Percentiles rank a stretch among this genome's conserved stretches.
These are phyloP conservation scores for Adrianichthys oophorus DNA, from an alignment of 2,797 vertebrate genomes.

Conservation along the genomic window DNA sequence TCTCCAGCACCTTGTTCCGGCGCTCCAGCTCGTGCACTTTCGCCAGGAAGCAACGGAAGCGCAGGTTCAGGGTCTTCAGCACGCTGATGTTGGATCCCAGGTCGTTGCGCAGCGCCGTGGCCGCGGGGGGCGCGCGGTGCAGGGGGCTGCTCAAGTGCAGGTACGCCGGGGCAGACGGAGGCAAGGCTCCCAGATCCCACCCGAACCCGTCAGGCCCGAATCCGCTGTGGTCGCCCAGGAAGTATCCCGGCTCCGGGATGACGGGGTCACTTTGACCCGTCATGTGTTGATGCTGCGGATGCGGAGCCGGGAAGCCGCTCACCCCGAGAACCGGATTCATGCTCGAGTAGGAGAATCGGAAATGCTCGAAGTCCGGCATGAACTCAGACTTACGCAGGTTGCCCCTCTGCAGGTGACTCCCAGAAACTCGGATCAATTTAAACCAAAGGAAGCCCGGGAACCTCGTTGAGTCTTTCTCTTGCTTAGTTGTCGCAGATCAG, in stretches of 20 bases:
- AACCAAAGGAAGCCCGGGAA: constrained; percentile 6
- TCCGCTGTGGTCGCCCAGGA: constrained; percentile 60
- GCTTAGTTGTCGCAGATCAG: neutral
- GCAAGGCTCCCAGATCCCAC: constrained; percentile 65
- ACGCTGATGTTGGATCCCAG: constrained; percentile 92
- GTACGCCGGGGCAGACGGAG: constrained; percentile 61
- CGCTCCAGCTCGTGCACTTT: constrained; percentile 92
- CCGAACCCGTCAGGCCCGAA: constrained; percentile 59
- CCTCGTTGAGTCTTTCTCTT: neutral
- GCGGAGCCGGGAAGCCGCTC: constrained; percentile 77
- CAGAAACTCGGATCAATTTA: neutral
- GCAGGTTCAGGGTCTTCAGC: constrained; percentile 89
- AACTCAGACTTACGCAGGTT: constrained; percentile 56
- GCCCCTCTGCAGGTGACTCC: constrained; percentile 26
- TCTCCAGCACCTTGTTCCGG: constrained; percentile 89
- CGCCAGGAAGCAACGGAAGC: constrained; percentile 91
- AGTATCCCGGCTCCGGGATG: constrained; percentile 60
- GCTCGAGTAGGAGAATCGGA: constrained; percentile 75
- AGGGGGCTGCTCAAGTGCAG: constrained; percentile 56
- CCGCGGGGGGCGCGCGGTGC: constrained; percentile 69
- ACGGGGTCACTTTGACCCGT: constrained; percentile 54
- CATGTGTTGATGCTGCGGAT: constrained; percentile 60
- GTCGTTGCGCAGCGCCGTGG: constrained; percentile 88
- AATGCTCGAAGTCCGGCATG: constrained; percentile 82
- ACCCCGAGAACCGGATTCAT: constrained; percentile 89